These are phyloP conservation scores for Cynocephalus volans DNA, from an alignment of 2,113 vertebrate species.

Conservation along the genomic window DNA sequence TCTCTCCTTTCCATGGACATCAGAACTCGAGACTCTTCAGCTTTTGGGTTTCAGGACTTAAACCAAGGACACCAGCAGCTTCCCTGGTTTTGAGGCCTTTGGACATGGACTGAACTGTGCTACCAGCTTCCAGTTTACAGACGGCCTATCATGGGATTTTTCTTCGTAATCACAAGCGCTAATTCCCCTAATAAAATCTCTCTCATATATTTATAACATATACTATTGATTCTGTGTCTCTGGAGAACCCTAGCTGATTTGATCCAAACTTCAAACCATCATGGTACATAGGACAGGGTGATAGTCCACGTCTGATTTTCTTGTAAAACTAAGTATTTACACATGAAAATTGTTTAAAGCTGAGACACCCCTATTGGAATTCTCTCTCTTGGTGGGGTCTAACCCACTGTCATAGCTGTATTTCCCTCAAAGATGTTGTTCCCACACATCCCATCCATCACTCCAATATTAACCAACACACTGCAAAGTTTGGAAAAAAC, in stretches of 20 bases:
- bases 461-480: neutral
- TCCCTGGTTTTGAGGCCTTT: too few relatives aligned
- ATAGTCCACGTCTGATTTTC: neutral
- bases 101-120: too few relatives aligned
- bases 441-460: neutral
- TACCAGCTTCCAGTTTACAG: too few relatives aligned
- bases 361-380: neutral
- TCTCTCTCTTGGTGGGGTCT: neutral
- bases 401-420: neutral
- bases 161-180: too few relatives aligned
- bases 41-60: too few relatives aligned
- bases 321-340: neutral
- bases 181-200: too few relatives aligned
- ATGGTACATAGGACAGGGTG: neutral
- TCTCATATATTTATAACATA: too few relatives aligned
- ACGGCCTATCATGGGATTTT: too few relatives aligned
- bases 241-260: neutral
- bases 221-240: too few relatives aligned
- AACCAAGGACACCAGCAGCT: too few relatives aligned
- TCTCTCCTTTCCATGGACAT: too few relatives aligned
- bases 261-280: neutral
- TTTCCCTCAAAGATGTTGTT: neutral
- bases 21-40: too few relatives aligned
- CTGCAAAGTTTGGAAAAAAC: neutral
- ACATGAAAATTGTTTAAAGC: neutral